These are phyloP conservation scores for Atopsyche davidsoni DNA, from an alignment of 1,140 invertebrate genomes.

Conservation along the genomic window DNA sequence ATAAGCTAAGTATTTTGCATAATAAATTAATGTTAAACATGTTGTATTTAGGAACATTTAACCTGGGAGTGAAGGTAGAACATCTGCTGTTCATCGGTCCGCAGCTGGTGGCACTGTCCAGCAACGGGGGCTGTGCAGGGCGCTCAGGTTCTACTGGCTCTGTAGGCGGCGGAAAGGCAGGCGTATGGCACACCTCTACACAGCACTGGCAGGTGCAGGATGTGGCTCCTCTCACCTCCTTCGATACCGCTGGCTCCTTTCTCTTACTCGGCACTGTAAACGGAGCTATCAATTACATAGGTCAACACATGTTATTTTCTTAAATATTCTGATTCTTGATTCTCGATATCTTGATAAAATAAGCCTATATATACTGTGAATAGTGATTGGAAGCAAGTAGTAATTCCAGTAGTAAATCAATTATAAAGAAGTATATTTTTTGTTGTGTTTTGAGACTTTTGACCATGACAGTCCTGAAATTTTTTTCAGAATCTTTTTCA, in stretches of 20 bases:
- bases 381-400: no score
- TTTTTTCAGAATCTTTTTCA: no score
- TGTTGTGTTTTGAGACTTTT: no score
- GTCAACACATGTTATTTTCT: constrained; percentile 54
- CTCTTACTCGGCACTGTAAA: constrained; percentile 91
- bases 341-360: no score
- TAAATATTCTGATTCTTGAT: no score
- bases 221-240: constrained; percentile 88
- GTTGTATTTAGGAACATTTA: constrained; percentile 82
- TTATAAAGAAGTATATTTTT: no score
- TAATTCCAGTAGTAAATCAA: no score
- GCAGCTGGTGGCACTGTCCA: constrained; percentile 88
- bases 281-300: constrained; percentile 96
- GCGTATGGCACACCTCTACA: constrained; percentile 98
- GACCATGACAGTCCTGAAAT: no score
- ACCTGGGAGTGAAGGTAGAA: constrained; percentile 86
- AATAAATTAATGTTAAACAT: no score
- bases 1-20: no score
- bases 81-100: constrained; percentile 96
- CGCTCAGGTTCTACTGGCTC: constrained; percentile 27
- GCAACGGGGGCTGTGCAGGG: constrained; percentile 30
- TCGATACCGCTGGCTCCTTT: constrained; percentile 94
- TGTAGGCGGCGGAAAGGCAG: constrained; percentile 82
- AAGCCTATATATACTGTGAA: no score
- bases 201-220: constrained; percentile 98